phyloP scores from a whole-genome alignment of 2,888 invertebrate species.

The Epicampocera succincta region DNA sequence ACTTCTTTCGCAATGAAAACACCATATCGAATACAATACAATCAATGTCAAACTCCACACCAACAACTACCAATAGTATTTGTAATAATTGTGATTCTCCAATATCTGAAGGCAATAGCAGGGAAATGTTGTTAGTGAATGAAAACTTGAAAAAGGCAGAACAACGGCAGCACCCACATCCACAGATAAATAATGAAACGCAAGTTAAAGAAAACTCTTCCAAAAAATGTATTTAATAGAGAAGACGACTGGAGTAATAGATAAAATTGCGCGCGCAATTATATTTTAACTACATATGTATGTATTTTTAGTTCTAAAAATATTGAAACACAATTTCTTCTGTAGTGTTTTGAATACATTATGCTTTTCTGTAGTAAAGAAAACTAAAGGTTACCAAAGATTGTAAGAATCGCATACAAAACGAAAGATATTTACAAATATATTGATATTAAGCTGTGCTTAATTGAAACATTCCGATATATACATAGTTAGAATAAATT shows the following conservation, averaged over 20 bases:
- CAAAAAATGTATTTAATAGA: slow-evolving; percentile 50
- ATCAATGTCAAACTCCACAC: slow-evolving; percentile 8
- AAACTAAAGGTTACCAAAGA: slow-evolving; percentile 46
- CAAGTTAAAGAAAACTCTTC: slow-evolving; percentile 8
- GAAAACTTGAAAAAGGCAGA: slow-evolving; percentile 18
- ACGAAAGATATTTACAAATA: not conserved
- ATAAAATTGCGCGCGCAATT: not conserved
- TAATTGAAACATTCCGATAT: slow-evolving; percentile 30
- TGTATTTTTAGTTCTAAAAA: too few species aligned
- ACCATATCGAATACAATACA: slow-evolving; percentile 5
- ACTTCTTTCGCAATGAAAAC: slow-evolving; percentile 38
- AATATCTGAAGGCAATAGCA: not conserved
- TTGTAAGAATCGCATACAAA: slow-evolving; percentile 20
- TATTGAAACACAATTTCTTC: slow-evolving; percentile 22
- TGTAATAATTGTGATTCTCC: slow-evolving; percentile 6
- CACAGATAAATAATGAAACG: slow-evolving; percentile 32
- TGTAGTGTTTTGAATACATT: not conserved
- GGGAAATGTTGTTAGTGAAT: not conserved
- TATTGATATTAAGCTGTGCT: slow-evolving; percentile 10
- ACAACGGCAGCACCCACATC: not conserved
- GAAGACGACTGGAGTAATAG: not conserved
- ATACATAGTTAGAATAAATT: too few species aligned
- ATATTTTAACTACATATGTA: too few species aligned
- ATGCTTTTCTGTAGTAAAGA: not conserved
- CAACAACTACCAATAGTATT: slow-evolving; percentile 11